Percentiles rank a stretch among this genome's conserved stretches.
These are phyloP conservation scores for Camponotus fellah DNA, from an alignment of 2,888 invertebrate genomes.

Conservation along the genomic window DNA sequence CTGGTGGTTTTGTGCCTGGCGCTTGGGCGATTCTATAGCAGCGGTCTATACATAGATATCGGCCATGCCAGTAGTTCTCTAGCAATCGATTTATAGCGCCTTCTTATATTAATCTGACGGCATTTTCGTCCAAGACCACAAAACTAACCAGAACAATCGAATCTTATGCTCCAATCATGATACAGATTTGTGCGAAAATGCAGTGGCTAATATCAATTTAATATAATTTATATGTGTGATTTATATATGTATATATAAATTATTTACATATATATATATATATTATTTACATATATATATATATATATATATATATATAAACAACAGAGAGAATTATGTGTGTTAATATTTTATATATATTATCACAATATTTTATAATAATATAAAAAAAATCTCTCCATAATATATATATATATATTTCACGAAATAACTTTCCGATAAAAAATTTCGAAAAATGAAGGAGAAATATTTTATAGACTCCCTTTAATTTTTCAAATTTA, in stretches of 20 bases:
- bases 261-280: neutral
- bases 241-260: neutral
- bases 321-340: neutral
- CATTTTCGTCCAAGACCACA: conserved; percentile 65
- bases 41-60: conserved; percentile 71
- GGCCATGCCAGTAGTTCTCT: conserved; percentile 75
- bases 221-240: neutral
- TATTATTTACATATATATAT: neutral
- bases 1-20: conserved; percentile 60
- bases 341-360: conserved; percentile 10
- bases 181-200: conserved; percentile 25
- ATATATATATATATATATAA: neutral
- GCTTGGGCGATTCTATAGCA: conserved; percentile 71
- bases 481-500: conserved; percentile 41
- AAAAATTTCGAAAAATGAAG: conserved; percentile 21
- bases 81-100: conserved; percentile 75
- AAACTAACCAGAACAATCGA: conserved; percentile 53
- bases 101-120: conserved; percentile 73
- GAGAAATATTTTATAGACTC: conserved; percentile 6
- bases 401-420: conserved; percentile 9
- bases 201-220: neutral
- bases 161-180: conserved; percentile 60
- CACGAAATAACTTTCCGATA: neutral
- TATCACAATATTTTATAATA: neutral
- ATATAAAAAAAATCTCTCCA: neutral